These are phyloP conservation scores for Burhinus oedicnemus DNA, from an alignment of 2,113 vertebrate genomes.

Conservation along the genomic window DNA sequence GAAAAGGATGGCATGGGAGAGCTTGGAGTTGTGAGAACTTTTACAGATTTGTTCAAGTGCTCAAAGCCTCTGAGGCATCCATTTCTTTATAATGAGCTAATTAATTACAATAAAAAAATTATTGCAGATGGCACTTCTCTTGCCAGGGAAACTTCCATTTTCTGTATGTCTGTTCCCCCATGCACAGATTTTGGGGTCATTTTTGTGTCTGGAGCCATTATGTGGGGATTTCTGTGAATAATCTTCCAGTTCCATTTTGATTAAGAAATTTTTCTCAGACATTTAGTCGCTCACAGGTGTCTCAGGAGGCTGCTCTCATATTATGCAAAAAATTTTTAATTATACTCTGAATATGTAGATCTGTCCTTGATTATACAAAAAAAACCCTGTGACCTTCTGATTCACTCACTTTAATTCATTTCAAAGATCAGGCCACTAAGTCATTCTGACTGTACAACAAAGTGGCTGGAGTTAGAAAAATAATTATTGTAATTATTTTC, in stretches of 20 bases:
- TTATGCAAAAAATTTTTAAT: neutral
- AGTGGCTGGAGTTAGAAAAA: neutral
- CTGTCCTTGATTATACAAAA: neutral
- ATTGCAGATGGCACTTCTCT: neutral
- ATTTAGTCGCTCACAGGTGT: neutral
- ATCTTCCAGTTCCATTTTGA: neutral
- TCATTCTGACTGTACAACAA: neutral
- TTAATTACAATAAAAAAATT: neutral
- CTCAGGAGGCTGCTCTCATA: neutral
- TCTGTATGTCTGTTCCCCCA: neutral
- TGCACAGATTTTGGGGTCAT: neutral
- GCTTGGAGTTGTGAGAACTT: neutral
- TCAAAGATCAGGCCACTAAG: neutral
- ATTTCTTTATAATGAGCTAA: neutral
- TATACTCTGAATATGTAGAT: neutral
- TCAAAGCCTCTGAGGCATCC: neutral
- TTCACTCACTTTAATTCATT: neutral
- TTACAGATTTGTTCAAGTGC: too few species aligned
- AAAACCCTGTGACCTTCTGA: neutral
- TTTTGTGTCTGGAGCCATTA: neutral
- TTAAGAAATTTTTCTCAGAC: neutral
- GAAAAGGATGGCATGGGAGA: neutral
- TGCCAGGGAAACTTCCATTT: neutral
- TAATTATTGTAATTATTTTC: neutral
- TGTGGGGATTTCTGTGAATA: neutral